Evolutionary conservation across 2,888 invertebrate species (phyloP).

Genomic region (Zootermopsis nevadensis): DNA sequence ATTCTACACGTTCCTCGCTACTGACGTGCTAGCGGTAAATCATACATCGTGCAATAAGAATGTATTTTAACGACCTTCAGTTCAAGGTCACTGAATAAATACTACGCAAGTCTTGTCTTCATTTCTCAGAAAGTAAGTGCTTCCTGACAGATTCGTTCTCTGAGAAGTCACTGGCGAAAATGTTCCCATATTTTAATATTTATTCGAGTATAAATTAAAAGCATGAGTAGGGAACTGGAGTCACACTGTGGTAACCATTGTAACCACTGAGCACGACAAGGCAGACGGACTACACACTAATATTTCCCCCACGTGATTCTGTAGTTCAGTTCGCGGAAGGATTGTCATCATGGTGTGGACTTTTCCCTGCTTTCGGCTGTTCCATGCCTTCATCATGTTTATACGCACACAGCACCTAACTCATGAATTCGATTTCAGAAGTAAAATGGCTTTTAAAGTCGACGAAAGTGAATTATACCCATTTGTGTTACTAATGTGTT

Average conservation of each 20-base stretch:
- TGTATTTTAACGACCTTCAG: neutral
- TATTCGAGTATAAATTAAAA: neutral
- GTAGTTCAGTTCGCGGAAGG: too few species aligned
- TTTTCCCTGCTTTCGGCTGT: too few species aligned
- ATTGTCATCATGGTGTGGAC: too few species aligned
- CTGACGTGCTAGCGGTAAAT: constrained; percentile 3
- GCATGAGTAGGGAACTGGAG: neutral
- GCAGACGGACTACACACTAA: neutral
- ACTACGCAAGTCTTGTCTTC: neutral
- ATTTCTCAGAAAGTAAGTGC: neutral
- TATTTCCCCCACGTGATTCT: too few species aligned
- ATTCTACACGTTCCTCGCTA: neutral
- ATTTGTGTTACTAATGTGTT: too few species aligned
- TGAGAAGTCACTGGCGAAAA: neutral
- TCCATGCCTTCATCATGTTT: too few species aligned
- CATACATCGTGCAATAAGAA: neutral
- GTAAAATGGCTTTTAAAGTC: too few species aligned
- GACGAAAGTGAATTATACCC: too few species aligned
- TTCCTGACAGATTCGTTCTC: neutral
- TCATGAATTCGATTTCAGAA: too few species aligned
- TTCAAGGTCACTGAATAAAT: neutral
- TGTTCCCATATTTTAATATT: neutral
- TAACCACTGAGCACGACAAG: neutral
- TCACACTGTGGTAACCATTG: neutral
- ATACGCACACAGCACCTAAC: too few species aligned